These are phyloP conservation scores for Melanostoma mellinum DNA, from an alignment of 2,888 invertebrate species.

Conservation along the genomic window DNA sequence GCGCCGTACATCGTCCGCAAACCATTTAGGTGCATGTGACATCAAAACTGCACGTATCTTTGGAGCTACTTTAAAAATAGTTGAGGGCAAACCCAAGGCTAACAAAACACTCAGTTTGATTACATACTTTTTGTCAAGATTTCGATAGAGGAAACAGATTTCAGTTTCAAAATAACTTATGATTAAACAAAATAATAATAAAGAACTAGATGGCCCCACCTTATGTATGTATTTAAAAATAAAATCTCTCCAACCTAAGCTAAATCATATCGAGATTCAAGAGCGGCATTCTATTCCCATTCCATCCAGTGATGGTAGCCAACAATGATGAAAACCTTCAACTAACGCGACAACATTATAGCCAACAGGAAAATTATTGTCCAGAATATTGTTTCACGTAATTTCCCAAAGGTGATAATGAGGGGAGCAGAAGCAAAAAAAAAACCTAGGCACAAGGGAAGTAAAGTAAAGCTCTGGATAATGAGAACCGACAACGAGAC, in stretches of 20 bases:
- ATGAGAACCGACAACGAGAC: constrained; percentile 44
- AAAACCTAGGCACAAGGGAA: constrained; percentile 18
- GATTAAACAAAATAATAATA: too few species aligned
- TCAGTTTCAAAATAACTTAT: too few species aligned
- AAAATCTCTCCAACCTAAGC: constrained; percentile 34
- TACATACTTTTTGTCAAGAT: too few species aligned
- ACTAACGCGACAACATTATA: constrained; percentile 46
- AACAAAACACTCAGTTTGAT: too few species aligned
- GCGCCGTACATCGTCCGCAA: too few species aligned
- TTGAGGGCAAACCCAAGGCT: too few species aligned
- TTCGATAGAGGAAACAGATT: too few species aligned
- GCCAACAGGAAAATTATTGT: constrained; percentile 61
- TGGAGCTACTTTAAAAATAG: too few species aligned
- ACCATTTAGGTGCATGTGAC: too few species aligned
- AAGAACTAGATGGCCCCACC: too few species aligned
- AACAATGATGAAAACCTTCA: constrained; percentile 56
- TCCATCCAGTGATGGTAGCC: constrained; percentile 24
- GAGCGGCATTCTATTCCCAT: constrained; percentile 44
- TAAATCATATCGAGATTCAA: constrained; percentile 39
- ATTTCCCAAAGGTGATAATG: constrained; percentile 71
- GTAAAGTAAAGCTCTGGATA: constrained; percentile 39
- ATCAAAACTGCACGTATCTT: too few species aligned
- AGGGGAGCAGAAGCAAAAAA: neutral
- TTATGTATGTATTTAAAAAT: neutral
- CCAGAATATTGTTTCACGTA: constrained; percentile 68